phyloP scores from a whole-genome alignment of 2,888 invertebrate genomes.

The Sympetrum striolatum region DNA sequence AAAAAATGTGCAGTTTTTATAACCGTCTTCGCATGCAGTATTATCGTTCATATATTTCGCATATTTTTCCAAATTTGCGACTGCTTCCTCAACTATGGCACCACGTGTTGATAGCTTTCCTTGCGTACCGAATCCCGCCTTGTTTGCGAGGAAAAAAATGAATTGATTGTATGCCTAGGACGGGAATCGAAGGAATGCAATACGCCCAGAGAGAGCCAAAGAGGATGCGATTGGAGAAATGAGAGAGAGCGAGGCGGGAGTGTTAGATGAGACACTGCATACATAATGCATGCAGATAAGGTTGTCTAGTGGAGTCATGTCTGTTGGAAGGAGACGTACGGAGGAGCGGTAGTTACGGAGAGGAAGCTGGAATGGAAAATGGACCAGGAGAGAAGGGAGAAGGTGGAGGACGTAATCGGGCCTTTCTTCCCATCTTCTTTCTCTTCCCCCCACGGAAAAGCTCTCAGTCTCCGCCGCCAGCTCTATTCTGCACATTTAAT shows the following conservation, averaged over 20 bases:
- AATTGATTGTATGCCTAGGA: not conserved
- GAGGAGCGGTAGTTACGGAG: not conserved
- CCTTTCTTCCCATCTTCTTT: not conserved
- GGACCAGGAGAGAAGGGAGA: not conserved
- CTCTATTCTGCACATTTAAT: not conserved
- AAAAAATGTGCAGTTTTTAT: too few species aligned
- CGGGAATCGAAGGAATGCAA: not conserved
- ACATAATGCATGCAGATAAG: constrained; percentile 33
- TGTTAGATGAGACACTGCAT: constrained; percentile 15
- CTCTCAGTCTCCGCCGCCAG: not conserved
- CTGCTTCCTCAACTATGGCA: too few species aligned
- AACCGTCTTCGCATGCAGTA: too few species aligned
- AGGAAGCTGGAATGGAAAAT: not conserved
- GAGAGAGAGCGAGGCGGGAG: not conserved
- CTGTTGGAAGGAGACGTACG: not conserved
- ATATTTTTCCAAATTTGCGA: too few species aligned
- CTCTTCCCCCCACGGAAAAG: not conserved
- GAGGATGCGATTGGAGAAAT: not conserved
- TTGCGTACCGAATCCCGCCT: too few species aligned
- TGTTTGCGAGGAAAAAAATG: not conserved
- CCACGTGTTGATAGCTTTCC: too few species aligned
- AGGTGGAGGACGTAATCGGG: not conserved
- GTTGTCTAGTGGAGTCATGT: not conserved
- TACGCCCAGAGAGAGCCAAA: not conserved
- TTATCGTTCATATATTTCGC: too few species aligned